These are phyloP conservation scores for Drosophila subobscura DNA, from an alignment of 1,140 invertebrate genomes.

Conservation along the genomic window DNA sequence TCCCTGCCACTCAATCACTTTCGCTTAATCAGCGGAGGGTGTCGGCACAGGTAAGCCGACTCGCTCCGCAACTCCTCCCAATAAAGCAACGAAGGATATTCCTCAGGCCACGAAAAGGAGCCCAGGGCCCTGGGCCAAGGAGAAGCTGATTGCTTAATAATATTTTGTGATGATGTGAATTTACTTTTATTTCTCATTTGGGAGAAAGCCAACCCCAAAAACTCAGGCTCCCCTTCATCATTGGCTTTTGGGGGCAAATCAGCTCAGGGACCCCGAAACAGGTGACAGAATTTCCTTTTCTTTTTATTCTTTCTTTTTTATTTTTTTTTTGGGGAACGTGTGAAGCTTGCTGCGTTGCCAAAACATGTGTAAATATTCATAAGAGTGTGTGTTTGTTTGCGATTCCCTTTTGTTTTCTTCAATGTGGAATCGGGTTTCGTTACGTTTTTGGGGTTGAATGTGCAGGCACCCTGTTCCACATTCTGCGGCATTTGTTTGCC, in stretches of 20 bases:
- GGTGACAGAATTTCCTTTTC: constrained; percentile 49
- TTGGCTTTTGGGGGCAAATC: constrained; percentile 67
- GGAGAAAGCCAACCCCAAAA: constrained; percentile 38
- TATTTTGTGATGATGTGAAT: constrained; percentile 82
- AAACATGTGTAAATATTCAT: constrained; percentile 80
- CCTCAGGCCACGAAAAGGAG: constrained; percentile 46
- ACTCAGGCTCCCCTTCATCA: constrained; percentile 25
- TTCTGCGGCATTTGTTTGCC: constrained; percentile 62
- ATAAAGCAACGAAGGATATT: constrained; percentile 20
- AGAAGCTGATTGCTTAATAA: constrained; percentile 80
- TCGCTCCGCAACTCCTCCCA: constrained; percentile 13
- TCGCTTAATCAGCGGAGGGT: constrained; percentile 68
- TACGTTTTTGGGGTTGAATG: constrained; percentile 36
- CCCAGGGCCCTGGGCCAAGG: constrained; percentile 41
- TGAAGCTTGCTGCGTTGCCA: constrained; percentile 49
- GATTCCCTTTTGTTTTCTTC: constrained; percentile 51
- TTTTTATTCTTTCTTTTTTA: too few species aligned
- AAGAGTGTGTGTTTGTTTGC: constrained; percentile 39
- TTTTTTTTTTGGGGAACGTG: constrained; percentile 16
- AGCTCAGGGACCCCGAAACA: constrained; percentile 53
- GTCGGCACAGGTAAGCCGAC: constrained; percentile 24
- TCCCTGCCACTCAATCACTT: constrained; percentile 67
- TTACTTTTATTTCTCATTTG: constrained; percentile 81
- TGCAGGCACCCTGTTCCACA: constrained; percentile 20
- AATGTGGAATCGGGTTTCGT: constrained; percentile 56